phyloP scores from a whole-genome alignment of 2,888 invertebrate genomes.

The Hydrotaea cyrtoneurina region DNA sequence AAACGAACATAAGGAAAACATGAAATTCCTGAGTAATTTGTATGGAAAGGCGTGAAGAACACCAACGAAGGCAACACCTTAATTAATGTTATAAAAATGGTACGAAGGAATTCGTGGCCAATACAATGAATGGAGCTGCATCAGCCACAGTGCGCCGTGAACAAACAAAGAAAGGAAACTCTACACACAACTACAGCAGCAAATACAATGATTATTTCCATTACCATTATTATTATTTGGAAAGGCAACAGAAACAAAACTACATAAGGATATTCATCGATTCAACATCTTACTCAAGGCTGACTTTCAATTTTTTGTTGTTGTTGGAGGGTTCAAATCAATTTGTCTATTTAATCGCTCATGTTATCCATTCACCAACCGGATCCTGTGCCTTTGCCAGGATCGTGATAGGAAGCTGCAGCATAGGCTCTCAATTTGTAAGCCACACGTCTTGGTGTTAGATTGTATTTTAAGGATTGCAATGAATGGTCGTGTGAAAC shows the following conservation, averaged over 20 bases:
- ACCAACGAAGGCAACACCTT: slow-evolving; percentile 81
- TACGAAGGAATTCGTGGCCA: slow-evolving; percentile 72
- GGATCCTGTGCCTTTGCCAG: too few species aligned
- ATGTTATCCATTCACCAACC: too few species aligned
- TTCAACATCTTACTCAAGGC: neutral
- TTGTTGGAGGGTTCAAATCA: neutral
- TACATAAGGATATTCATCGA: neutral
- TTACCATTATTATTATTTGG: slow-evolving; percentile 7
- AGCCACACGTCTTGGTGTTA: too few species aligned
- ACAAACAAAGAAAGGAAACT: slow-evolving; percentile 17
- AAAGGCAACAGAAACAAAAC: neutral
- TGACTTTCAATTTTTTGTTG: neutral
- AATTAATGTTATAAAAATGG: slow-evolving; percentile 81
- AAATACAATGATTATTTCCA: neutral
- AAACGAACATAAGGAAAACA: slow-evolving; percentile 70
- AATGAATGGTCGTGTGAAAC: too few species aligned
- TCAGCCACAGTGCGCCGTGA: neutral
- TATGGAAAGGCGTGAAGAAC: slow-evolving; percentile 82
- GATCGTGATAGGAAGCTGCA: too few species aligned
- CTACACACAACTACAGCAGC: neutral
- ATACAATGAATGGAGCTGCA: neutral
- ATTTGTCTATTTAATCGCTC: neutral
- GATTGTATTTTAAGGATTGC: too few species aligned
- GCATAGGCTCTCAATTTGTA: too few species aligned
- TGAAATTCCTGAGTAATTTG: slow-evolving; percentile 81